phyloP scores from a whole-genome alignment of 2,888 invertebrate species.

The Torymus auratus region DNA sequence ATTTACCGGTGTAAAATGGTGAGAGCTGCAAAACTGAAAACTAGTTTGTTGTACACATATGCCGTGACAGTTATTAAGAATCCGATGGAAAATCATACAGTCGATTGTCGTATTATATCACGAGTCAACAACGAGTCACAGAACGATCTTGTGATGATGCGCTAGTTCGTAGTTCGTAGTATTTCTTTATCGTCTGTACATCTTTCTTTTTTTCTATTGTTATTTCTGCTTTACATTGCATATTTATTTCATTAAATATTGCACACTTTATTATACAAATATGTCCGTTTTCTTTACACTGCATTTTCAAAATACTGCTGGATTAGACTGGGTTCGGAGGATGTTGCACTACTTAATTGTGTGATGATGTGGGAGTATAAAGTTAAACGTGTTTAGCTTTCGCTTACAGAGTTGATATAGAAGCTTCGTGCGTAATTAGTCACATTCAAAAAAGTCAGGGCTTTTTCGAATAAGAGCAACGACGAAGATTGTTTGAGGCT shows the following conservation, averaged over 20 bases:
- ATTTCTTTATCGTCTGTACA: conserved; percentile 53
- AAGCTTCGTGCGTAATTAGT: conserved; percentile 51
- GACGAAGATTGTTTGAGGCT: conserved; percentile 51
- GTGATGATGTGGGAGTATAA: conserved; percentile 50
- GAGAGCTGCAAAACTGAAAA: conserved; percentile 55
- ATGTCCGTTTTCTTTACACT: conserved; percentile 53
- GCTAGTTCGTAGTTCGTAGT: conserved; percentile 53
- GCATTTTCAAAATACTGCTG: conserved; percentile 56
- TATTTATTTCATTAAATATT: conserved; percentile 55
- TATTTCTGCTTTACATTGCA: conserved; percentile 51
- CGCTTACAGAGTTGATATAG: conserved; percentile 41
- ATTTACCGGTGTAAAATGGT: conserved; percentile 36
- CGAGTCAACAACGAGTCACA: conserved; percentile 60
- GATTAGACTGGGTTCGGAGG: conserved; percentile 60
- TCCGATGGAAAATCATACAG: conserved; percentile 58
- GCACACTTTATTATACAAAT: conserved; percentile 55
- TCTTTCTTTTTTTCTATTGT: conserved; percentile 56
- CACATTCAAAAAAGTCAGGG: conserved; percentile 52
- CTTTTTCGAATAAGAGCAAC: conserved; percentile 57
- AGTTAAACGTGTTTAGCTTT: conserved; percentile 45
- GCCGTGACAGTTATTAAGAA: conserved; percentile 57
- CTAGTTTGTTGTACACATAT: conserved; percentile 35
- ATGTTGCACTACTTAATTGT: conserved; percentile 53
- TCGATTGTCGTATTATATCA: conserved; percentile 59
- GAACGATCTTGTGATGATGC: conserved; percentile 59